Evolutionary conservation across 2,113 vertebrate genomes (phyloP).

Genomic region (Epinephelus cyanopodus): DNA sequence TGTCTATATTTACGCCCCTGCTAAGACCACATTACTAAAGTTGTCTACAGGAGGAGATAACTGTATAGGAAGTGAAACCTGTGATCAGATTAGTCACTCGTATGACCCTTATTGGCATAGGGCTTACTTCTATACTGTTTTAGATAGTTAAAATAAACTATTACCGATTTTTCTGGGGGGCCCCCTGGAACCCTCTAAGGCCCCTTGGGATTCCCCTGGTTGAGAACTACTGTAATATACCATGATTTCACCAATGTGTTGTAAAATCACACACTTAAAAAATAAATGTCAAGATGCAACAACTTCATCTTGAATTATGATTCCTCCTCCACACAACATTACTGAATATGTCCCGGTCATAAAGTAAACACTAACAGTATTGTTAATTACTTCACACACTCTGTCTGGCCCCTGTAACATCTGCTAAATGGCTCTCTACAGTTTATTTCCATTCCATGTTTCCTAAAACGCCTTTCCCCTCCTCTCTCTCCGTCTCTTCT

Average conservation of each 20-base stretch:
- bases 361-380: neutral
- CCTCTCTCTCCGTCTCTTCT: neutral
- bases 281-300: neutral
- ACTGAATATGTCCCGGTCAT: neutral
- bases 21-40: no score
- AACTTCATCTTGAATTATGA: neutral
- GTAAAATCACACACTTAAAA: neutral
- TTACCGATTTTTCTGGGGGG: no score
- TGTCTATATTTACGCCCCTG: no score
- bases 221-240: neutral
- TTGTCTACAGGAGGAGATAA: no score
- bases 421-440: neutral
- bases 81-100: no score
- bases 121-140: no score
- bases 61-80: no score
- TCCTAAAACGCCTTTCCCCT: neutral
- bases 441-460: constrained; percentile 8
- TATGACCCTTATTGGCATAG: no score
- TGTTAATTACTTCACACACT: neutral
- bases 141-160: no score
- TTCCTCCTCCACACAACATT: neutral
- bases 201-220: no score
- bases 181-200: no score
- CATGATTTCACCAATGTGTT: neutral
- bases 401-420: neutral